Base-by-base conservation (phyloP, 2,888 invertebrate species). In the Meghimatium bilineatum region DNA sequence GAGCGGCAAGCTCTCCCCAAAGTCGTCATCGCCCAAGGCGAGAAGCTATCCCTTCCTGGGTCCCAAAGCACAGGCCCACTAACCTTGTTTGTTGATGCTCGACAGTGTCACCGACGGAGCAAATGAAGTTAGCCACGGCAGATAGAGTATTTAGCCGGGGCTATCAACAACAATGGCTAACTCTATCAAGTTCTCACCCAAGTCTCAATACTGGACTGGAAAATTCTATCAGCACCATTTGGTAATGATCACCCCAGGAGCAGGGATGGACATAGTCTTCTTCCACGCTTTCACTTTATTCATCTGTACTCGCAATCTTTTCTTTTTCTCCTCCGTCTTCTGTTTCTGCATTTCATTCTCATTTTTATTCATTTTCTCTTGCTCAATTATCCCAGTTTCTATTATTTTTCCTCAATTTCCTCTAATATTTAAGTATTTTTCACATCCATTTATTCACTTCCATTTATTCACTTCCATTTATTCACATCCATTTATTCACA, bases 91-190 rank as follows among this genome's bases (percentile, higher is more conserved):
- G 80, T 74, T 34, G 69, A 79, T 67, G 74, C 79, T 80, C 84
- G 75, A 74, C 66, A 60, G 80, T 72, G 74, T 72, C 74, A 78
- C 63, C 8, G 52, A 26, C 44, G 74, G 67, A 36, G 75, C 80
- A 84, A 84, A 84, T 80, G 80, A 60, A 72, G 80, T 84, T 84
- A 84, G 84, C 79, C 80, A 74, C 75, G 84, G 66, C 84, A 84
- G 84, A 84, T 84, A 84, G 84, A 84, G 84, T 84, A 84, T 84
- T 84, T 84, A 84, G 84, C 75, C 80, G 29, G 20, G 66, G 74
- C 84, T 84, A 84, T 84, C 84, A 80, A 74, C 84, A 84, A 84
- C 84, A 84, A 80, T 84, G 80, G 75, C 80, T 84, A 84, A 84
- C 84, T 74, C 67, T 74, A 84, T 84, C 80, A 66, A 74, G 56